A percentile compares a stretch with the other conserved stretches of the same genome.
Evolutionary conservation across 2,888 invertebrate genomes (phyloP).

Genomic region (Elmis aenea): DNA sequence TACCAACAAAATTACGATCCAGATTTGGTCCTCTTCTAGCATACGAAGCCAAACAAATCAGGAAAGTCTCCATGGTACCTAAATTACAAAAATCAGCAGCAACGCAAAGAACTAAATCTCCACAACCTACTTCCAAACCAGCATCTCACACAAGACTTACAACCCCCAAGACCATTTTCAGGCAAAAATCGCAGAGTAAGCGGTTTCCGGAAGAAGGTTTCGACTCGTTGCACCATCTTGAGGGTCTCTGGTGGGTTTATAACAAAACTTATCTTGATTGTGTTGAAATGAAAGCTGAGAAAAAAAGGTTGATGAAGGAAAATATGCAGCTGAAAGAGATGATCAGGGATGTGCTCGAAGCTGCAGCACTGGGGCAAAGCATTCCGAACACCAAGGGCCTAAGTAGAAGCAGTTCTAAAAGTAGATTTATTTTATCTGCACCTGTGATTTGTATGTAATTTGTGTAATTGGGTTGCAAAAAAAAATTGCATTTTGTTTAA

Average conservation of each 20-base stretch:
- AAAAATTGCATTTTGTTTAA: no score
- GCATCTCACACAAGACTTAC: no score
- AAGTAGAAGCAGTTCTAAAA: constrained; percentile 4
- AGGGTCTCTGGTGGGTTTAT: constrained; percentile 52
- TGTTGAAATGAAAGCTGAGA: constrained; percentile 45
- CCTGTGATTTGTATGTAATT: no score
- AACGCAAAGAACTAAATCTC: no score
- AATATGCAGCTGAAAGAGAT: constrained; percentile 45
- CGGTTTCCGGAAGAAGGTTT: constrained; percentile 24
- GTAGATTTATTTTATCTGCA: constrained; percentile 11
- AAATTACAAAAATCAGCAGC: no score
- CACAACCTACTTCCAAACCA: no score
- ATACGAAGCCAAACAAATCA: no score
- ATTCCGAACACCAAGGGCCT: constrained; percentile 9
- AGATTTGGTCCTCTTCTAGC: no score
- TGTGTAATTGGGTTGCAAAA: no score
- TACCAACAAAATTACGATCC: no score
- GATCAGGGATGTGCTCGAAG: constrained; percentile 41
- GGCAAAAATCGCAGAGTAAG: constrained; percentile 1
- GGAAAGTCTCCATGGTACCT: no score
- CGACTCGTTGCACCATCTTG: constrained; percentile 38
- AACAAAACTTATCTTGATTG: constrained; percentile 47
- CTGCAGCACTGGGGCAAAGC: constrained; percentile 29
- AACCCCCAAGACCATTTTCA: constrained; percentile 10
- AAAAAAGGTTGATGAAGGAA: constrained; percentile 45